phyloP scores from a whole-genome alignment of 2,113 vertebrate species.

The Ellobius talpinus region DNA sequence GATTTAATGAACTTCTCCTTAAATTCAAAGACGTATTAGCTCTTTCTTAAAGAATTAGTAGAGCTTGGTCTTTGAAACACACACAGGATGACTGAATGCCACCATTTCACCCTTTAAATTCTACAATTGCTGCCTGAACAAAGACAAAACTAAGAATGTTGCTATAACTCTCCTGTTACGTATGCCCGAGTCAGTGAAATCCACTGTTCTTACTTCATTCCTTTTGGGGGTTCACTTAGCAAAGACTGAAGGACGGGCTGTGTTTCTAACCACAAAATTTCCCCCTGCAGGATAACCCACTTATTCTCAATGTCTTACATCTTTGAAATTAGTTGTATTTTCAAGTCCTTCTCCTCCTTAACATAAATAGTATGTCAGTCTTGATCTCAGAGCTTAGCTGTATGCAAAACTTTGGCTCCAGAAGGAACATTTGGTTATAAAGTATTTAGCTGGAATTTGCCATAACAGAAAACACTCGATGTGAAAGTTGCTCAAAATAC shows the following conservation, averaged over 20 bases:
- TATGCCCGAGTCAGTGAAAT: neutral
- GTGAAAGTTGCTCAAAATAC: neutral
- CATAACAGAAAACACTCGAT: neutral
- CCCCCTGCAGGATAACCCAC: neutral
- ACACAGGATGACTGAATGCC: neutral
- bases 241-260: neutral
- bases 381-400: neutral
- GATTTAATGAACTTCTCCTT: neutral
- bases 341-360: neutral
- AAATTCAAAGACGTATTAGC: conserved; percentile 7
- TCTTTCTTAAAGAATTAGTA: neutral
- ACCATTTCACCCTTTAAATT: conserved; percentile 29
- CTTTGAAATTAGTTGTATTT: neutral
- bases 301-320: neutral
- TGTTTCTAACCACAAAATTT: neutral
- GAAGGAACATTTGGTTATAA: neutral
- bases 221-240: neutral
- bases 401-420: neutral
- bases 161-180: neutral
- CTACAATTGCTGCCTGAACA: neutral
- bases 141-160: neutral
- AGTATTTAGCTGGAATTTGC: neutral
- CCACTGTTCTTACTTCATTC: neutral
- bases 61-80: neutral
- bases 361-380: neutral